These are phyloP conservation scores for Eilema sororculum DNA, from an alignment of 2,888 invertebrate genomes.

Conservation along the genomic window DNA sequence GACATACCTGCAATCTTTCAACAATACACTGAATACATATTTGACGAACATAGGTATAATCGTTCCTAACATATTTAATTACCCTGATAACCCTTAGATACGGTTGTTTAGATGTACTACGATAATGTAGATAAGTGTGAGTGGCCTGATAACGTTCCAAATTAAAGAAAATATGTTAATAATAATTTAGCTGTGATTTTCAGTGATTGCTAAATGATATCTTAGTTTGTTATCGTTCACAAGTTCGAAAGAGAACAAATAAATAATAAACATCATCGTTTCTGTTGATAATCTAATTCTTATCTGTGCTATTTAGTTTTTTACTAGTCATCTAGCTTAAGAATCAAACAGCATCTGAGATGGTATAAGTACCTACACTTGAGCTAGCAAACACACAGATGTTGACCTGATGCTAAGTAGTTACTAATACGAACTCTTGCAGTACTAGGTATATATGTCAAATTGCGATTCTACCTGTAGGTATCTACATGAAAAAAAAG, in stretches of 20 bases:
- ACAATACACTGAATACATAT: slow-evolving; percentile 11
- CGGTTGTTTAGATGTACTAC: slow-evolving; percentile 1
- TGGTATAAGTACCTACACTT: neutral
- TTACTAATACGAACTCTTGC: neutral
- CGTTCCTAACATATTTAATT: slow-evolving; percentile 5
- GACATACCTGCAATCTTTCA: slow-evolving; percentile 8
- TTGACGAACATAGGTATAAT: neutral
- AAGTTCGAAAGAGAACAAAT: neutral
- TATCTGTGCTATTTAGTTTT: neutral
- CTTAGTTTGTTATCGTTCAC: neutral
- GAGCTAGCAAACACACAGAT: neutral
- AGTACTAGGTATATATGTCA: no score
- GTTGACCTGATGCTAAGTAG: neutral
- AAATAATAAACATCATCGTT: neutral
- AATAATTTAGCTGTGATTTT: neutral
- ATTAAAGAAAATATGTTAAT: neutral
- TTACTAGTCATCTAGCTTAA: neutral
- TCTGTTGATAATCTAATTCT: neutral
- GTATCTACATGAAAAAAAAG: neutral
- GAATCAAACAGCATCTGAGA: neutral
- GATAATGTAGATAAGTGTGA: slow-evolving; percentile 2
- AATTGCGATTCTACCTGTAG: neutral
- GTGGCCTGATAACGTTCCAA: neutral
- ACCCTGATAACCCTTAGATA: slow-evolving; percentile 14
- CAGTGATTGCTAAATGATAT: neutral